Evolutionary conservation across 2,797 vertebrate genomes (phyloP).

Genomic region (Malacoctenus gilli): DNA sequence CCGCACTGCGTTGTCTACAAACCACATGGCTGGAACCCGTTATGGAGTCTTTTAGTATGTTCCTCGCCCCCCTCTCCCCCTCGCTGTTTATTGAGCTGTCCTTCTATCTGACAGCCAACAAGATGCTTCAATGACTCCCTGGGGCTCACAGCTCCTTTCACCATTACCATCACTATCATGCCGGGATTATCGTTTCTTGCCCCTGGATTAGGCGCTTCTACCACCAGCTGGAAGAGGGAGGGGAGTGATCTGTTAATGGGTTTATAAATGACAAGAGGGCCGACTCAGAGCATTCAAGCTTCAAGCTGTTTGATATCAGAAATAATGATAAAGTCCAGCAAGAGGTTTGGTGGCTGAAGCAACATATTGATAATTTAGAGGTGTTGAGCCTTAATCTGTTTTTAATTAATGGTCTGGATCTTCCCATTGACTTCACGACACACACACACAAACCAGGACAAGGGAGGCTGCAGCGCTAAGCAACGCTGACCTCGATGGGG

Average conservation of each 20-base stretch:
- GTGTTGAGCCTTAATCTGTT: too few species aligned
- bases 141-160: neutral
- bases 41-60: neutral
- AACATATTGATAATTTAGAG: too few species aligned
- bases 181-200: constrained; percentile 50
- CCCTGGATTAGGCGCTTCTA: constrained; percentile 41
- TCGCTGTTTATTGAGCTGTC: neutral
- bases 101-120: constrained; percentile 1
- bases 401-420: neutral
- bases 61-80: neutral
- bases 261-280: constrained; percentile 16
- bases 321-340: too few species aligned
- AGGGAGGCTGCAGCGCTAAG: neutral
- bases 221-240: constrained; percentile 13
- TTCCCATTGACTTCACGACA: neutral
- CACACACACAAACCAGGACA: neutral
- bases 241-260: constrained; percentile 24
- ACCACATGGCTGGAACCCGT: too few species aligned
- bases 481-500: constrained; percentile 24
- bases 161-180: constrained; percentile 25
- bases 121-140: constrained; percentile 2
- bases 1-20: neutral
- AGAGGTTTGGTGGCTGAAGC: too few species aligned
- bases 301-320: too few species aligned
- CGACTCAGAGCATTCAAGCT: constrained; percentile 10